Conservation (phyloP, 2,797 vertebrate species). For the Clarias platycephalus region DNA sequence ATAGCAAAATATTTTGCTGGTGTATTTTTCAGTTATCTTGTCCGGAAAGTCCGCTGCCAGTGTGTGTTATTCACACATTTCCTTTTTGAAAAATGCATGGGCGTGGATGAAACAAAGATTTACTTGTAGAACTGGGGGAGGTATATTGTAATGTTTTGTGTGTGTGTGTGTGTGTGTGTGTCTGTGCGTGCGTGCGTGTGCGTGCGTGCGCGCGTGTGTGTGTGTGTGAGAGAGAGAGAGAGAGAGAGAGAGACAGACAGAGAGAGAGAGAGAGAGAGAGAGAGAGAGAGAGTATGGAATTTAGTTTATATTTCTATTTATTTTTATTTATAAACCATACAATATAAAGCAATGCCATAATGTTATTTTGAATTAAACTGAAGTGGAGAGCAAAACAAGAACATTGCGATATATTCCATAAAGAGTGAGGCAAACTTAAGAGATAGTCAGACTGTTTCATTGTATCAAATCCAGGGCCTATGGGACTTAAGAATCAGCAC, state of each 20-base stretch:
- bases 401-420: neutral
- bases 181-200: conserved; percentile 42
- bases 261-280: neutral
- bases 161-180: conserved; percentile 41
- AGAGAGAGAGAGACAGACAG: neutral
- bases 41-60: conserved; percentile 51
- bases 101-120: conserved; percentile 63
- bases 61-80: conserved; percentile 63
- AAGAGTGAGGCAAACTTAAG: neutral
- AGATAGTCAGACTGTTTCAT: too few relatives aligned
- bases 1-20: conserved; percentile 21
- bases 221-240: neutral
- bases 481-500: neutral
- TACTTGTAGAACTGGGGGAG: conserved; percentile 63
- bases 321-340: neutral
- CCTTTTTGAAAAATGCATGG: conserved; percentile 66
- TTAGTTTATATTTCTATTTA: too few relatives aligned
- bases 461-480: neutral
- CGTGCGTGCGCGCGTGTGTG: neutral
- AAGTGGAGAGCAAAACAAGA: neutral
- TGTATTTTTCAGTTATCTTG: conserved; percentile 24
- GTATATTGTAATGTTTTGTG: conserved; percentile 45
- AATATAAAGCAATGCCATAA: neutral
- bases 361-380: neutral
- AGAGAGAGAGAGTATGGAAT: neutral